Base-by-base conservation (phyloP, 2,888 invertebrate genomes). In the Agrypnus murinus region DNA sequence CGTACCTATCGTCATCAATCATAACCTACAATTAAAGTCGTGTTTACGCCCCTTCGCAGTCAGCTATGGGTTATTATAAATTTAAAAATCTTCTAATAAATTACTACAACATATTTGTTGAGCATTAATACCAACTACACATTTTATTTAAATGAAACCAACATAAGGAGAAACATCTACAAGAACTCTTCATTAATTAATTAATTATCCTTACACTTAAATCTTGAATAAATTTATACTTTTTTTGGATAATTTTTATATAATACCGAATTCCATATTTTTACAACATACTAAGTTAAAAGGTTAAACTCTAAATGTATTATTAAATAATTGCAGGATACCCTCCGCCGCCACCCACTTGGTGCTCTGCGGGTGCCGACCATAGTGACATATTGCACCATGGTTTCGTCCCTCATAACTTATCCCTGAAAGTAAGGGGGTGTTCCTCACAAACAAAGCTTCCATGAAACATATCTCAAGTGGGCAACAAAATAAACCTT, bases 361-460 rank as follows among this genome's bases (percentile, higher is more conserved):
- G 77, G 81, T 77, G 77, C 81, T 78, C 83, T 80, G 81, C 81
- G 79, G 84, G 83, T 81, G 82, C 82, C 83, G 79, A 76, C 82
- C 80, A 79, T 79, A 81, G 71, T 75, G 85, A 85, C 84, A 84
- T 84, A 85, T 84, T 84, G 82, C 82, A 77, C 81, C 81, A 78
- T 77, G 80, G 81, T 81, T 80, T 77, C 66, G 79, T 75, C 80
- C 78, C 78, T 74, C 71, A 73, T 80, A 78, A 83, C 81, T 84
- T 82, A 83, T 80, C 70, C 77, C 75, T 75, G 77, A 80, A 79
- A 79, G 75, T 77, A 79, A 81, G 78, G 81, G 81, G 83, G 81
- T 80, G 81, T 79, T 75, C 75, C 76, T 65, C 67, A 65, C 58
- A 71, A 74, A 74, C 69, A 72, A 73, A 68, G 69, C 77, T 72